A percentile compares a stretch with the other conserved stretches of the same genome.
Evolutionary conservation across 2,113 vertebrate species (phyloP).

Genomic region (Myocastor coypus): DNA sequence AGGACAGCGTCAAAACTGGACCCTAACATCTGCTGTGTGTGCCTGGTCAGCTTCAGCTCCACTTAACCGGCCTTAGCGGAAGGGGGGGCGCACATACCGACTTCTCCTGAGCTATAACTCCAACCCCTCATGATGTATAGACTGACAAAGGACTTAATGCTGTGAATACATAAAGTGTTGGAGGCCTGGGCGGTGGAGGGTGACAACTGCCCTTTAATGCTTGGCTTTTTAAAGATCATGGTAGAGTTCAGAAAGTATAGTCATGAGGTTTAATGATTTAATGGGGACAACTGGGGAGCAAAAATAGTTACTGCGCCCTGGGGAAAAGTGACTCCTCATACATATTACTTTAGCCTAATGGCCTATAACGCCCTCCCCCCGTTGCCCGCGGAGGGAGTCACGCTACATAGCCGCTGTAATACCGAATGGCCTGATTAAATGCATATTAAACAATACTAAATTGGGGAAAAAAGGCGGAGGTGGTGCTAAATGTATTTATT

Average conservation of each 20-base stretch:
- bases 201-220: conserved; percentile 92
- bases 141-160: conserved; percentile 92
- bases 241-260: conserved; percentile 95
- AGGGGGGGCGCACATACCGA: background rate
- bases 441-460: conserved; percentile 94
- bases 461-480: conserved; percentile 85
- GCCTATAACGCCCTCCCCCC: conserved; percentile 86
- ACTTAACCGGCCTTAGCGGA: background rate
- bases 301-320: conserved; percentile 93
- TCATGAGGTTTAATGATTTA: conserved; percentile 96
- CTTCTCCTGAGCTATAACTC: conserved; percentile 61
- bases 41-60: background rate
- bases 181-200: conserved; percentile 90
- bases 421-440: conserved; percentile 94
- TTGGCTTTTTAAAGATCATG: conserved; percentile 95
- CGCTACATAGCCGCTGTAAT: conserved; percentile 92
- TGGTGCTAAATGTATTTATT: conserved; percentile 87
- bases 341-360: conserved; percentile 92
- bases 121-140: conserved; percentile 89
- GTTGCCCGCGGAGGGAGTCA: conserved; percentile 88
- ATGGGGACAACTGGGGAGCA: conserved; percentile 92
- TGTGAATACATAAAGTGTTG: conserved; percentile 90
- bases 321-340: conserved; percentile 92
- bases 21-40: background rate
- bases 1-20: conserved; percentile 8